Evolutionary conservation across 2,113 vertebrate species (phyloP).

Genomic region (Delphinapterus leucas): DNA sequence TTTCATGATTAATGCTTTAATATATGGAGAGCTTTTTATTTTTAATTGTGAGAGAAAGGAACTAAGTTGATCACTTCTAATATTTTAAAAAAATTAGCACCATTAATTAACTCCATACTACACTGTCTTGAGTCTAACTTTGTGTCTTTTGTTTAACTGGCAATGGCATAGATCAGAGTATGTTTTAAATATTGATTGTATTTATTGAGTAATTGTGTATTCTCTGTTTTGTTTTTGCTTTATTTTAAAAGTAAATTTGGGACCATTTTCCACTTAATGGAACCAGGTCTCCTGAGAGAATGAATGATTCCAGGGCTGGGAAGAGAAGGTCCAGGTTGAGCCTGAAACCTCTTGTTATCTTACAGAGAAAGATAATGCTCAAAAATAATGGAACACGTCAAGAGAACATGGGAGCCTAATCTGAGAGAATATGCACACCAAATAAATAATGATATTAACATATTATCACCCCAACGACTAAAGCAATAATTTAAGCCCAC

Average conservation of each 20-base stretch:
- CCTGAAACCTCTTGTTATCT: background rate
- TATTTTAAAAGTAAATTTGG: conserved; percentile 13
- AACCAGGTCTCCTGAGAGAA: background rate
- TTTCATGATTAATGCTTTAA: background rate
- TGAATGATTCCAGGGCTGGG: background rate
- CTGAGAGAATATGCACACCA: background rate
- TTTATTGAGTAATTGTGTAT: background rate
- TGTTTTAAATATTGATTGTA: background rate
- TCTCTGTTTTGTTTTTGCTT: background rate
- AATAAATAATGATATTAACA: background rate
- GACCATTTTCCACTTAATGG: background rate
- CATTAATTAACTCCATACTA: background rate
- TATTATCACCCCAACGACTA: background rate
- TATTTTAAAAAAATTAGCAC: background rate
- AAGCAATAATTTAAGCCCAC: background rate
- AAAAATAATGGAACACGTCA: background rate
- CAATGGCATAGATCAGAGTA: background rate
- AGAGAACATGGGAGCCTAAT: background rate
- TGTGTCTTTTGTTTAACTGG: background rate
- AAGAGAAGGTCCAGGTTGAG: background rate
- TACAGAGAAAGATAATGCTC: background rate
- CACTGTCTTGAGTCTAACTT: background rate
- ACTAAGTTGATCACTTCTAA: background rate
- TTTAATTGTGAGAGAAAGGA: background rate
- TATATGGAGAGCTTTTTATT: background rate